Evolutionary conservation across 1,140 invertebrate species (phyloP).

Genomic region (Drosophila azteca): DNA sequence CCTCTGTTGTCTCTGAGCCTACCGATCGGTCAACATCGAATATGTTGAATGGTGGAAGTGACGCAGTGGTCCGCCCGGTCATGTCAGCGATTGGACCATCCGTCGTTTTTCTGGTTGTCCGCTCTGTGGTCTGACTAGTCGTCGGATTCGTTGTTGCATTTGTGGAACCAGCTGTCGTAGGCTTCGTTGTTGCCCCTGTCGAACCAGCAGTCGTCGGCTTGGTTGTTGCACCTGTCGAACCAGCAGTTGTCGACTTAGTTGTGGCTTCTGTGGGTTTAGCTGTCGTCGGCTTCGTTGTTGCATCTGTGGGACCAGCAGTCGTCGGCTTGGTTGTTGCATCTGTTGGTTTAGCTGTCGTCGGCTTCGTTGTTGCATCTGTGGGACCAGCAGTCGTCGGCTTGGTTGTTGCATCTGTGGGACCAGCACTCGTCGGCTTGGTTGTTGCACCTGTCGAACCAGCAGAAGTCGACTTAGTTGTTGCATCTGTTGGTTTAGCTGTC

Average conservation of each 20-base stretch:
- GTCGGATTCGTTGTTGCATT: not conserved
- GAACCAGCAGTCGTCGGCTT: not conserved
- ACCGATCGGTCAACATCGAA: slow-evolving; percentile 11
- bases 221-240: not conserved
- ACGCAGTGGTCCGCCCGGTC: slow-evolving; percentile 8
- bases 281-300: not conserved
- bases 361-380: too few relatives aligned
- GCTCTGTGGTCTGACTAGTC: not conserved
- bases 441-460: too few relatives aligned
- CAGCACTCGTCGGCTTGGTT: too few relatives aligned
- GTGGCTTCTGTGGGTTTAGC: not conserved
- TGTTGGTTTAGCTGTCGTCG: too few relatives aligned
- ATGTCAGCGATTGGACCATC: not conserved
- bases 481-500: not conserved
- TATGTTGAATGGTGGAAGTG: slow-evolving; percentile 44
- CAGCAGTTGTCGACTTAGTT: not conserved
- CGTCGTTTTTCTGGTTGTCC: not conserved
- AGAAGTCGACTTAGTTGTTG: too few relatives aligned
- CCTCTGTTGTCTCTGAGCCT: not conserved
- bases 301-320: too few relatives aligned
- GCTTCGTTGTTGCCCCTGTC: not conserved
- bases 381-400: too few relatives aligned
- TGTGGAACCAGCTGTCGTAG: too few relatives aligned
- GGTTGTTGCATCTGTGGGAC: too few relatives aligned
- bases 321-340: too few relatives aligned